Percentiles rank a stretch among this genome's conserved stretches.
Evolutionary conservation across 2,113 vertebrate species (phyloP).

Genomic region (Coracopsis vasa): DNA sequence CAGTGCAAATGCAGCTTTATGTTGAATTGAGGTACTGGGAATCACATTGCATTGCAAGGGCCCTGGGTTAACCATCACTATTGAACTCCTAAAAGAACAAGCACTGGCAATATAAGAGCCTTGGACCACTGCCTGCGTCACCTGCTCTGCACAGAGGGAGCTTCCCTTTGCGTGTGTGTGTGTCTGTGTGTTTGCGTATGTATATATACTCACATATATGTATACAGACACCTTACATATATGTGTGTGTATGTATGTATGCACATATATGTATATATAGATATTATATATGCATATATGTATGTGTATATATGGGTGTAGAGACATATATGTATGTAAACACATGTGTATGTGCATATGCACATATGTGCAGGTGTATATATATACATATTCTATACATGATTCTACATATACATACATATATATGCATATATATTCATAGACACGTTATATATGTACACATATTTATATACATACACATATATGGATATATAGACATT

Average conservation of each 20-base stretch:
- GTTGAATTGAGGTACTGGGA: background rate
- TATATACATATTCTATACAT: background rate
- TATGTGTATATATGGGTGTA: background rate
- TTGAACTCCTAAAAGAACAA: fast-evolving
- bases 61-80: background rate
- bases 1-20: background rate
- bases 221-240: background rate
- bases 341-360: background rate
- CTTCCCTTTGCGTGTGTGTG: background rate
- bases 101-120: fast-evolving
- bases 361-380: background rate
- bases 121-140: background rate
- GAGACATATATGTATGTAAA: no score
- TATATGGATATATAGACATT: background rate
- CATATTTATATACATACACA: background rate
- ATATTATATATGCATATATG: background rate
- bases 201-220: background rate
- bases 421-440: background rate
- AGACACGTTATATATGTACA: background rate
- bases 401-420: background rate
- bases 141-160: background rate
- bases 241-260: fast-evolving
- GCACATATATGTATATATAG: background rate
- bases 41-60: background rate
- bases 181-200: background rate